These are phyloP conservation scores for Crenuchus spilurus DNA, from an alignment of 2,797 vertebrate genomes.

Conservation along the genomic window DNA sequence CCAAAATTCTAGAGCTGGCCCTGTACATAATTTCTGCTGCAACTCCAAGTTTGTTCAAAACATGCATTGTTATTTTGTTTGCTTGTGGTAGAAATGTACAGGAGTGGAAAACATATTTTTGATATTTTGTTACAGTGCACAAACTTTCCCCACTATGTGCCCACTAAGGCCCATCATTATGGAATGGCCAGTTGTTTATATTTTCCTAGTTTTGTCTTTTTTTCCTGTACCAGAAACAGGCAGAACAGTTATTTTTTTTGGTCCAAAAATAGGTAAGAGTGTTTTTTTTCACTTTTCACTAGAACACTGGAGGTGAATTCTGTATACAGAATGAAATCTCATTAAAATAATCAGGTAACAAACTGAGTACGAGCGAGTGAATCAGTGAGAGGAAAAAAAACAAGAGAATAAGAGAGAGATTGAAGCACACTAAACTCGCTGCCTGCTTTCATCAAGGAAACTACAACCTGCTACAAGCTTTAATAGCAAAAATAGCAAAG, in stretches of 20 bases:
- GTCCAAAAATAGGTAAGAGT: background rate
- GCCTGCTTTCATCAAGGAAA: constrained; percentile 35
- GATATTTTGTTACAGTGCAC: background rate
- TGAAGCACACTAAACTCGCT: constrained; percentile 13
- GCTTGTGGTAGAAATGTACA: background rate
- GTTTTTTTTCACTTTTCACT: background rate
- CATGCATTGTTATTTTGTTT: background rate
- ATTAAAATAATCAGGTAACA: constrained; percentile 26
- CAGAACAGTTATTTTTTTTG: too few species aligned
- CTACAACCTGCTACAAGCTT: constrained; percentile 12
- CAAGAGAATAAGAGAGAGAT: constrained; percentile 24
- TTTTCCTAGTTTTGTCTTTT: background rate
- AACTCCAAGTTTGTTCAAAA: too few species aligned
- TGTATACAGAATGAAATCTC: constrained; percentile 7
- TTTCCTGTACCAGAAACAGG: too few species aligned
- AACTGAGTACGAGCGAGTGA: background rate
- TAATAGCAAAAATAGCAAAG: constrained; percentile 37
- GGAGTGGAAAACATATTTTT: background rate
- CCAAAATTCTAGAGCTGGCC: too few species aligned
- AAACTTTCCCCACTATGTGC: background rate
- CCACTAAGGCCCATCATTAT: constrained; percentile 6
- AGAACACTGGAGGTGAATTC: constrained; percentile 1
- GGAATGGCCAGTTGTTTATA: constrained; percentile 7
- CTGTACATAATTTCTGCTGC: too few species aligned
- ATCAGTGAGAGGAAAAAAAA: background rate